Evolutionary conservation across 2,113 vertebrate species (phyloP), one percentile per base, ranked within the genome.

Genomic region (Cygnus atratus): DNA sequence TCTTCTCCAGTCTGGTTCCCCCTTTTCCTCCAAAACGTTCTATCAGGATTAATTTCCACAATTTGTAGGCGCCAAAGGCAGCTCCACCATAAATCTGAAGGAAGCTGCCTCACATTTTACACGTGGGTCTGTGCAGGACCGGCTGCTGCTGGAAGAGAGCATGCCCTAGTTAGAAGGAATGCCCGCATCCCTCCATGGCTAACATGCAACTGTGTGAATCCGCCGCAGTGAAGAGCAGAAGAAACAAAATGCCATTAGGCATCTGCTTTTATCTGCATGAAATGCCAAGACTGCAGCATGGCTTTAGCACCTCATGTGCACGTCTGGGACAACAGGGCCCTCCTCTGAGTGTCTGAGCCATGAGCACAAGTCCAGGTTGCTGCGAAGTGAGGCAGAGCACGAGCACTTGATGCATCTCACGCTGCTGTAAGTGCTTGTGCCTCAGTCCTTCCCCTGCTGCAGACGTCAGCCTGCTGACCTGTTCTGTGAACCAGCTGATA

Each of bases 361-460:
- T 8, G 19, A 48, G 25, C 39, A 18, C 9, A 55, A 24, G 24
- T 39, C 59, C 66, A 20, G 4, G 78, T 26, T 50, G 43, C 63
- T 84, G 46, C 46, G 12, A 61, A 21, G 44, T 10, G 17, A 78
- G 33, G 37, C 14, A 28, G 44, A 65, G 37, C 21, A 10, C 13
- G 39, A 61, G 52, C 0, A 0, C 25, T 6, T 61, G 11, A 33
- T 12, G 41, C 13, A 10, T 37, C 54, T 31, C 12, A 3, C 25
- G 61, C 72, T 62, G 31, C 33, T 21, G 44, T 65, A 33, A 18
- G 33, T 28, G 52, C 58, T 48, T 41, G 28, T 81, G 50, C 28
- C 61, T 63, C 48, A 35, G 7, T 57, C 62, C 15, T 39, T 58
- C 3, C 50, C 21, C 63, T 33, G 41, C 33, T 70, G 44, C 41